Evolutionary conservation across 2,888 invertebrate species (phyloP), one percentile per base, ranked within the genome.

Genomic region (Melikaiella ostensackeni): DNA sequence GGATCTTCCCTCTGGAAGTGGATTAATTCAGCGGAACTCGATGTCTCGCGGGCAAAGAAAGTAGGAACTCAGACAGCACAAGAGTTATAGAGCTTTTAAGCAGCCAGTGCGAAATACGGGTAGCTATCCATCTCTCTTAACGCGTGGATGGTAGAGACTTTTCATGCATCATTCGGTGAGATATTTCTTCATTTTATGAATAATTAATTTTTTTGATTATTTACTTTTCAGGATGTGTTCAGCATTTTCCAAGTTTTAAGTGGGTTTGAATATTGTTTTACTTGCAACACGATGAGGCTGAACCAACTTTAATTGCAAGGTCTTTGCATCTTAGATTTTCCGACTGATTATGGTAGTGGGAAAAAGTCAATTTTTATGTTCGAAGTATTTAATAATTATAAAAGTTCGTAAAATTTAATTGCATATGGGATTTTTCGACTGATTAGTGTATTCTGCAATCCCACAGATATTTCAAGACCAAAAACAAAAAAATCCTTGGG

Each of bases 1-100:
- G 46, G 46, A 27, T 64, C 64, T 64, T 64, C 42, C 38, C 64
- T 24, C 38, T 64, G 42, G 24, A 42, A 66, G 66, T 66, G 19
- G 66, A 66, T 66, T 66, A 66, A 66, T 66, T 66, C 66, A 66
- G 42, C 30, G 66, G 46, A 66, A 66, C 66, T 66, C 30, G 66
- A 66, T 66, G 66, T 66, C 66, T 46, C 66, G 66, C 66, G 46
- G 50, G 24, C 59, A 70, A 76, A 59, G 59, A 59, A 55, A 59
- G 59, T 35, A 24, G 16, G 42, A 70, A 42, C 46, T 30, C 42
- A 38, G 57, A 42, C 50, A 61, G 57, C 24, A 66, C 24, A 35
- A 66, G 46, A 73, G 64, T 63, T 61, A 75, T 59, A n/a, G 55
- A 79, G 62, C 62, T 50, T 38, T 66, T 35, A 64, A 59, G 57